A percentile compares a stretch with the other conserved stretches of the same genome.
Conservation (phyloP, 2,888 invertebrate genomes). For the Germaria angustata region DNA sequence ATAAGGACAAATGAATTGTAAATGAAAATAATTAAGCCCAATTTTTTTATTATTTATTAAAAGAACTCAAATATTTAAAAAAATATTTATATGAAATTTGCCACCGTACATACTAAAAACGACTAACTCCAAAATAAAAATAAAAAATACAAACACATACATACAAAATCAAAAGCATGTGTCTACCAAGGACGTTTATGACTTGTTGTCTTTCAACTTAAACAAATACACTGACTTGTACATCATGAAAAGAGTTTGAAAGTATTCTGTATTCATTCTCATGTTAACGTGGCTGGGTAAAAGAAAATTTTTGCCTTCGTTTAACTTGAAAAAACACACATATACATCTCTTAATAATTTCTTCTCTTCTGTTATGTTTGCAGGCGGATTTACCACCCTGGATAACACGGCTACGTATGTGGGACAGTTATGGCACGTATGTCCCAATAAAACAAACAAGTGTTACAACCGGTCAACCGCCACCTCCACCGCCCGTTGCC, state of each 20-base stretch:
- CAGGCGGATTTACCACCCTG: slow-evolving; percentile 82
- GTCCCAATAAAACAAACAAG: slow-evolving; percentile 79
- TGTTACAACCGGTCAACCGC: slow-evolving; percentile 77
- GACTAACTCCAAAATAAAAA: too few species aligned
- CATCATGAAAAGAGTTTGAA: not conserved
- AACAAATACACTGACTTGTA: not conserved
- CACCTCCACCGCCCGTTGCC: slow-evolving; percentile 76
- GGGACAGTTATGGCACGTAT: slow-evolving; percentile 85
- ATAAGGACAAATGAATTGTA: not conserved
- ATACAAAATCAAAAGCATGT: too few species aligned
- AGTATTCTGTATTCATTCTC: too few species aligned
- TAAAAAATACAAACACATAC: too few species aligned
- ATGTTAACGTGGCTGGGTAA: not conserved
- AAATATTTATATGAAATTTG: too few species aligned
- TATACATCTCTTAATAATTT: slow-evolving; percentile 1
- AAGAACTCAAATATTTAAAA: too few species aligned
- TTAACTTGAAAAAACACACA: not conserved
- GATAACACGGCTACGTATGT: slow-evolving; percentile 86
- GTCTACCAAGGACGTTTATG: not conserved
- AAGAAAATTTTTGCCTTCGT: not conserved
- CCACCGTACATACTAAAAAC: too few species aligned
- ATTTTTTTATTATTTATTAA: too few species aligned
- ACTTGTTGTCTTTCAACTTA: not conserved
- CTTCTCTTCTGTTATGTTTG: slow-evolving; percentile 14
- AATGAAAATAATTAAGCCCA: too few species aligned